Evolutionary conservation across 2,797 vertebrate genomes (phyloP), one percentile per base, ranked within the genome.

Genomic region (Phoebastria nigripes): DNA sequence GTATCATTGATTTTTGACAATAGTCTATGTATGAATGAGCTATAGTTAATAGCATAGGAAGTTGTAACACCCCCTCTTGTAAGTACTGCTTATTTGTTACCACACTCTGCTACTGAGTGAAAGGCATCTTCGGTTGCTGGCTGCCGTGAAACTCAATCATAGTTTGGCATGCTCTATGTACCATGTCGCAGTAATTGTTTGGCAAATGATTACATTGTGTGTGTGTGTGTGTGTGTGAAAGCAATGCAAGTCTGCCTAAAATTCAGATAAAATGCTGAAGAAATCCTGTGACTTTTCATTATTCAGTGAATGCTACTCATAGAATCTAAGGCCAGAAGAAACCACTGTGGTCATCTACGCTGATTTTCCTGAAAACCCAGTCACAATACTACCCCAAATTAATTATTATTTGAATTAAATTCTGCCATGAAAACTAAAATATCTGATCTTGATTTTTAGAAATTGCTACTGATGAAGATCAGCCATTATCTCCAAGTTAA

Each of bases 1-100:
- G 29, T 66, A 89, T 56, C 49, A 96, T 80, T 87, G 92, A 94
- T 96, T 97, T 95, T 71, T 87, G 41, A 92, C 88, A 82, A 58
- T 54, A 82, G 52, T 33, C 52, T 82, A 8, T 0, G 1, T 78
- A 65, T 59, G 93, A 93, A 77, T 80, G 90, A 95, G 71, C 81
- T 89, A 59, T 29, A 74, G 83, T 63, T 96, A 91, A 92, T 55
- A 65, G 63, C 67, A 62, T 7, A 39, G 81, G 76, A 96, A 95
- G 82, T 39, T 83, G 65, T 61, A 91, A 85, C 56, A 79, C 65
- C 80, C 41, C 39, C 46, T 80, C 28, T 42, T 17, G 0, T 82
- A 87, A 94, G 59, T n/a, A 31, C 10, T 90, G 81, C 39, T 93
- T 89, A 69, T 93, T 90, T 92, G 78, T 89, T 83, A 58, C 59